These are phyloP conservation scores for Tetrapedia diversipes DNA, from an alignment of 2,888 invertebrate genomes.

Conservation along the genomic window DNA sequence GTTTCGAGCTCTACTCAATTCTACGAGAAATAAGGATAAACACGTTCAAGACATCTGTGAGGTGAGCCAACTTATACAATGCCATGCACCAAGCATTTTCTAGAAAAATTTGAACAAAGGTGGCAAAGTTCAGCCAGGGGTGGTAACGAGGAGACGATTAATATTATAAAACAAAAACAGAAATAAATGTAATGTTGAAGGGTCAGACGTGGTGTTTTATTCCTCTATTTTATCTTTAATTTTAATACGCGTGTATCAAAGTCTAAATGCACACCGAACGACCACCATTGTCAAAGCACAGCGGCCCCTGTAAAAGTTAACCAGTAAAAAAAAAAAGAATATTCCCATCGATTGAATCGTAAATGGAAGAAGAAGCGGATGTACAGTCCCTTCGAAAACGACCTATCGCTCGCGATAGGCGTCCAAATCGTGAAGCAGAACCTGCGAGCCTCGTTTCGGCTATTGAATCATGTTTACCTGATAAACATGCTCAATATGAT, in stretches of 20 bases:
- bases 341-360: conserved; percentile 15
- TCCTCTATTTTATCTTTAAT: too few relatives aligned
- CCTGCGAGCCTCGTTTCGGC: conserved; percentile 50
- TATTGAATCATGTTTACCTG: conserved; percentile 74
- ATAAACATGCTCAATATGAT: conserved; percentile 73
- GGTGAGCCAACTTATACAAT: too few relatives aligned
- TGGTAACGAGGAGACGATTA: too few relatives aligned
- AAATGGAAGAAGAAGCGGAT: conserved; percentile 2
- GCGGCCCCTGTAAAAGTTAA: conserved; percentile 57
- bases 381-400: conserved; percentile 56
- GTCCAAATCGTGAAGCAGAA: conserved; percentile 39
- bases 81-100: too few relatives aligned
- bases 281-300: neutral
- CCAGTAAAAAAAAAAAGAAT: conserved; percentile 64
- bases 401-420: conserved; percentile 47
- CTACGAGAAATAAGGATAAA: conserved; percentile 49
- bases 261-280: conserved; percentile 65
- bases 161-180: too few relatives aligned
- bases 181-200: too few relatives aligned
- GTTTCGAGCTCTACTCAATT: too few relatives aligned
- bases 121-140: too few relatives aligned
- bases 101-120: too few relatives aligned
- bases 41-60: too few relatives aligned
- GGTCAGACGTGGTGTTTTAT: too few relatives aligned
- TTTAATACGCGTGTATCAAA: too few relatives aligned